These are phyloP conservation scores for Trachurus trachurus DNA, from an alignment of 2,797 vertebrate species.

Conservation along the genomic window DNA sequence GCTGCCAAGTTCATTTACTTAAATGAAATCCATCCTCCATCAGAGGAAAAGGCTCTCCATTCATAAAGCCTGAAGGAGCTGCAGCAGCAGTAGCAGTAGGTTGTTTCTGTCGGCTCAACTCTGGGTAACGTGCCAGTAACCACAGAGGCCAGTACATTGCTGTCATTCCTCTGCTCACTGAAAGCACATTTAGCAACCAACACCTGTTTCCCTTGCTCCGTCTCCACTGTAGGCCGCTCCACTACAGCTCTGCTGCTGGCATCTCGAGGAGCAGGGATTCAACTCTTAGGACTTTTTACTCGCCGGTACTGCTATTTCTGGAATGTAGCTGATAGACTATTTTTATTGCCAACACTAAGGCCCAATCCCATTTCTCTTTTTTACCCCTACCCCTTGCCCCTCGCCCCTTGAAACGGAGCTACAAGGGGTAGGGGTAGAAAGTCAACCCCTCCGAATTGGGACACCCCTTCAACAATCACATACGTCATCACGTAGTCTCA, in stretches of 20 bases:
- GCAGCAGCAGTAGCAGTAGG: constrained; percentile 32
- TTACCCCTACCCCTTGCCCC: no score
- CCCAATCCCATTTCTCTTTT: no score
- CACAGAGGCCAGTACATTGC: constrained; percentile 86
- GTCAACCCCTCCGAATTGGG: no score
- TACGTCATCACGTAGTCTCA: no score
- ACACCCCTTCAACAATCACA: no score
- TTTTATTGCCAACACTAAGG: constrained; percentile 44
- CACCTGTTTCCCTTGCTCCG: constrained; percentile 91
- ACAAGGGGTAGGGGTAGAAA: no score
- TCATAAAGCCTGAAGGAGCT: constrained; percentile 69
- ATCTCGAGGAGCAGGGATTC: constrained; percentile 38
- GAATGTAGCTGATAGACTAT: constrained; percentile 55
- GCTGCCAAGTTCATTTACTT: constrained; percentile 16
- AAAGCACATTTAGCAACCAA: constrained; percentile 92
- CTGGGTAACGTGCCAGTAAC: constrained; percentile 84
- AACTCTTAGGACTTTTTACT: constrained; percentile 37
- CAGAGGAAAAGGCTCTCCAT: constrained; percentile 60
- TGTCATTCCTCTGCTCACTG: constrained; percentile 89
- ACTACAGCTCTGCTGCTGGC: constrained; percentile 70
- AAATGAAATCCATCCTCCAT: constrained; percentile 28
- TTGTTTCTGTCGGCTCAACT: constrained; percentile 70
- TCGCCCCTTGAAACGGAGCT: no score
- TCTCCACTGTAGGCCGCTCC: constrained; percentile 76
- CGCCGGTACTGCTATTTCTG: constrained; percentile 46